These are phyloP conservation scores for Ditylenchus weischeri DNA, from an alignment of 2,888 invertebrate species.

Conservation along the genomic window DNA sequence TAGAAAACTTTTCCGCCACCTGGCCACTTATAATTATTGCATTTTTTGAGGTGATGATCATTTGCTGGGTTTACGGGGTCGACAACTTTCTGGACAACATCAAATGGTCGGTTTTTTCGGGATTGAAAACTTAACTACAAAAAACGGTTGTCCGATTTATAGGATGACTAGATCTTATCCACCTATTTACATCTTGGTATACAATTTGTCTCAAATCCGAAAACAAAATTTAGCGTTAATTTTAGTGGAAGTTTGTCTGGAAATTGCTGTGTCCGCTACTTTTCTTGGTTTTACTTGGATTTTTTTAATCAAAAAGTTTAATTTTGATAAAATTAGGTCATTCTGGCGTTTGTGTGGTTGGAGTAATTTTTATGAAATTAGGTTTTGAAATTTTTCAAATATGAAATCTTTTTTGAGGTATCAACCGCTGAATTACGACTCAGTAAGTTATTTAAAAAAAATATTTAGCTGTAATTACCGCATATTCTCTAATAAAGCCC, in stretches of 20 bases:
- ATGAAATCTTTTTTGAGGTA: conserved; percentile 47
- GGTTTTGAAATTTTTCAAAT: too few relatives aligned
- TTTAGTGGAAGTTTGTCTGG: conserved; percentile 72
- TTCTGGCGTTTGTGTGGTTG: conserved; percentile 72
- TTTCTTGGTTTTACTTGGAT: conserved; percentile 68
- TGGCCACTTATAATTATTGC: conserved; percentile 64
- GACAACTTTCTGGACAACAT: conserved; percentile 64
- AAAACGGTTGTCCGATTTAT: conserved; percentile 3
- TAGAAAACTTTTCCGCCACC: conserved; percentile 64
- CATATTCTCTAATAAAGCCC: too few relatives aligned
- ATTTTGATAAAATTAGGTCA: conserved; percentile 65
- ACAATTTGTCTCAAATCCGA: too few relatives aligned
- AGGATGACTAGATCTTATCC: conserved; percentile 66
- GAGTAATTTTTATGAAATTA: conserved; percentile 60
- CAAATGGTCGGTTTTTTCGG: conserved; percentile 60
- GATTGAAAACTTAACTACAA: background rate
- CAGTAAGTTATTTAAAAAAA: conserved; percentile 29
- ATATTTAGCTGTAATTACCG: too few relatives aligned
- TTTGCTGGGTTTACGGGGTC: conserved; percentile 65
- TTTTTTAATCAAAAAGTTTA: background rate
- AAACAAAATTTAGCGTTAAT: too few relatives aligned
- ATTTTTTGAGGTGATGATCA: conserved; percentile 65
- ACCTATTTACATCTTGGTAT: conserved; percentile 64
- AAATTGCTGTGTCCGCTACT: conserved; percentile 70
- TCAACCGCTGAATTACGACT: conserved; percentile 68